phyloP scores from a whole-genome alignment of 1,140 invertebrate genomes.

The Odontomachus brunneus region DNA sequence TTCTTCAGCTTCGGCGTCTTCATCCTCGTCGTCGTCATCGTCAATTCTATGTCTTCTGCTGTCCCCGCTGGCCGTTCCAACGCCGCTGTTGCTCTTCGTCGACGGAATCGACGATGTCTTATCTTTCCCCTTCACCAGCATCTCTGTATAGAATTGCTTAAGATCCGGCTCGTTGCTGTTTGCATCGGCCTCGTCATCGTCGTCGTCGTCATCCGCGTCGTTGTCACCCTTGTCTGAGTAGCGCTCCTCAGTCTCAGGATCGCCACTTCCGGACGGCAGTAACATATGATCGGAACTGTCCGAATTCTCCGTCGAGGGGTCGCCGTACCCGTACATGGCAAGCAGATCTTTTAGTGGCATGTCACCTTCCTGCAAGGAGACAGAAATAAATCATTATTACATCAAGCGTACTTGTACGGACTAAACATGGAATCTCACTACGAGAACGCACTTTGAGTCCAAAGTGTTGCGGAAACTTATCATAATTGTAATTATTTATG shows the following conservation, averaged over 20 bases:
- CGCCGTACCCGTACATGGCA: slow-evolving; percentile 93
- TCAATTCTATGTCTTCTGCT: slow-evolving; percentile 53
- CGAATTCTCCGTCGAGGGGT: slow-evolving; percentile 80
- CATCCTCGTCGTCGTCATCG: slow-evolving; percentile 74
- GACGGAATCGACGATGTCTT: slow-evolving; percentile 70
- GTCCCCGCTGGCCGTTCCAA: slow-evolving; percentile 36
- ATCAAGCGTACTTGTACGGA: slow-evolving; percentile 56
- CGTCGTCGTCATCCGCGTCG: slow-evolving; percentile 83
- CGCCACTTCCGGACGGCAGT: slow-evolving; percentile 77
- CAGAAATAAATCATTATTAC: slow-evolving; percentile 68
- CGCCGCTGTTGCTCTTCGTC: slow-evolving; percentile 72
- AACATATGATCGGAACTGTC: slow-evolving; percentile 80
- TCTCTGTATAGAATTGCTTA: slow-evolving; percentile 86
- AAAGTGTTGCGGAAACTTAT: slow-evolving; percentile 76
- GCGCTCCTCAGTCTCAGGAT: slow-evolving; percentile 74
- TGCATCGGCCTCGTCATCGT: slow-evolving; percentile 81
- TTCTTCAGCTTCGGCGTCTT: slow-evolving; percentile 71
- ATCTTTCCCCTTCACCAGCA: slow-evolving; percentile 85
- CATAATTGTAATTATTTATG: slow-evolving; percentile 77
- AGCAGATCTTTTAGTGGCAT: slow-evolving; percentile 97
- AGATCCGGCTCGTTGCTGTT: slow-evolving; percentile 82
- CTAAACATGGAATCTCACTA: slow-evolving; percentile 75
- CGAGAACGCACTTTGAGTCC: slow-evolving; percentile 76
- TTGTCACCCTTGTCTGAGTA: slow-evolving; percentile 83
- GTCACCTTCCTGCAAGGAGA: slow-evolving; percentile 88